Conservation (phyloP, 2,888 invertebrate species). For the Exephanes ischioxanthus region DNA sequence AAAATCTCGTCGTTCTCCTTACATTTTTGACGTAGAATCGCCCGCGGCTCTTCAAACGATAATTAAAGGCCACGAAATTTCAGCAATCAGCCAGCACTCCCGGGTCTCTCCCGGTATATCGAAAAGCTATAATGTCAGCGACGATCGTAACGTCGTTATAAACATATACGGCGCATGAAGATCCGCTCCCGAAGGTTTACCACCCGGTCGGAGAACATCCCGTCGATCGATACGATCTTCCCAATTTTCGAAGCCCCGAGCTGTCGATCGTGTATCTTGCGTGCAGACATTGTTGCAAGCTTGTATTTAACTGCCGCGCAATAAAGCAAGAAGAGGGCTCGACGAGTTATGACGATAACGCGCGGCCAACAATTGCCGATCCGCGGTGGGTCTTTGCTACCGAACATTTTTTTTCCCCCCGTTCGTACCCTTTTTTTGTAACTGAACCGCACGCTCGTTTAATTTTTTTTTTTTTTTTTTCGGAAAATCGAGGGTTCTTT, state of each 20-base stretch:
- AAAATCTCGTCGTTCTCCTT: not conserved
- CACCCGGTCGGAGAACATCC: not conserved
- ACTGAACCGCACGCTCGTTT: not conserved
- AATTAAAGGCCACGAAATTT: constrained; percentile 1
- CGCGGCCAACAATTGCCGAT: not conserved
- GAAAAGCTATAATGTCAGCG: constrained; percentile 7
- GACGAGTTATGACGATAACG: not conserved
- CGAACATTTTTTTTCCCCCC: not conserved
- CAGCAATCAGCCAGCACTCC: not conserved
- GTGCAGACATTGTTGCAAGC: constrained; percentile 2
- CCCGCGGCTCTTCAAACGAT: not conserved
- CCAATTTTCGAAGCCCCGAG: not conserved
- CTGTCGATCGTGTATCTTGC: not conserved
- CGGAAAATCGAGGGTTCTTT: too few relatives aligned
- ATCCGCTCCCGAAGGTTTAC: not conserved
- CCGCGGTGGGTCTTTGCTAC: not conserved
- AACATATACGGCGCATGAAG: not conserved
- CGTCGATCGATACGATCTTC: not conserved
- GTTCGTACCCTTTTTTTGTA: not conserved
- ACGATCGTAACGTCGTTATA: constrained; percentile 1
- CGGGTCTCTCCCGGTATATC: not conserved
- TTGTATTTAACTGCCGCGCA: not conserved
- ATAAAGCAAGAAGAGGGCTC: not conserved
- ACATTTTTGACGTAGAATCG: not conserved
- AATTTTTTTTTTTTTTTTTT: not conserved